Evolutionary conservation across 2,797 vertebrate species (phyloP).

Genomic region (Lepus oiostolus): DNA sequence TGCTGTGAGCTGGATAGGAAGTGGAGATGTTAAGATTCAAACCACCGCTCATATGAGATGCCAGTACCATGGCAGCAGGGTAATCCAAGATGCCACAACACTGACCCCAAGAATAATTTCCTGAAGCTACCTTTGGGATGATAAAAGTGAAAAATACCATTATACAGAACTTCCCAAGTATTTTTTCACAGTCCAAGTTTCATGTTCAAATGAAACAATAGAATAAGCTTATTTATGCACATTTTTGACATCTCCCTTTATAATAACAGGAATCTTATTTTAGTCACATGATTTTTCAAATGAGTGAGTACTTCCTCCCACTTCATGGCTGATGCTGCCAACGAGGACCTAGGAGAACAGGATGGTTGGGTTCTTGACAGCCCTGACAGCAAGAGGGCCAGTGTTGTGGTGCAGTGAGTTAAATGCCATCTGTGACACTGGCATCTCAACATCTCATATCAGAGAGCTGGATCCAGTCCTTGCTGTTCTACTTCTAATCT

Average conservation of each 20-base stretch:
- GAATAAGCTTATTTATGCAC: neutral
- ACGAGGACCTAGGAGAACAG: too few species aligned
- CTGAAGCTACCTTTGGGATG: neutral
- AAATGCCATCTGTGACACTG: too few species aligned
- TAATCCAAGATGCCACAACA: too few species aligned
- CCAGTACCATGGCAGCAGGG: too few species aligned
- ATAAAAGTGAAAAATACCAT: neutral
- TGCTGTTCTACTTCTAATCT: too few species aligned
- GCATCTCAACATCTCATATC: too few species aligned
- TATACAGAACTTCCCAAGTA: neutral
- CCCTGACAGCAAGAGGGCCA: neutral
- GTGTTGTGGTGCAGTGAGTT: too few species aligned
- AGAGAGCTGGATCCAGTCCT: too few species aligned
- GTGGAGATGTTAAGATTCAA: too few species aligned
- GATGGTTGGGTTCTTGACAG: neutral
- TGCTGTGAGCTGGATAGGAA: too few species aligned
- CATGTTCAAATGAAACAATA: slow-evolving; percentile 37
- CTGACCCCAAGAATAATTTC: neutral
- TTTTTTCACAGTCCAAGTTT: neutral
- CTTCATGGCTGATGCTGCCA: neutral
- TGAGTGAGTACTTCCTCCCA: neutral
- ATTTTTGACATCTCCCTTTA: slow-evolving; percentile 8
- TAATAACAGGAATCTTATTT: neutral
- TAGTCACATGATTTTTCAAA: neutral
- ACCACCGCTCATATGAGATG: too few species aligned